Evolutionary conservation across 2,888 invertebrate species (phyloP), one percentile per base, ranked within the genome.

Genomic region (Metalampra italica): DNA sequence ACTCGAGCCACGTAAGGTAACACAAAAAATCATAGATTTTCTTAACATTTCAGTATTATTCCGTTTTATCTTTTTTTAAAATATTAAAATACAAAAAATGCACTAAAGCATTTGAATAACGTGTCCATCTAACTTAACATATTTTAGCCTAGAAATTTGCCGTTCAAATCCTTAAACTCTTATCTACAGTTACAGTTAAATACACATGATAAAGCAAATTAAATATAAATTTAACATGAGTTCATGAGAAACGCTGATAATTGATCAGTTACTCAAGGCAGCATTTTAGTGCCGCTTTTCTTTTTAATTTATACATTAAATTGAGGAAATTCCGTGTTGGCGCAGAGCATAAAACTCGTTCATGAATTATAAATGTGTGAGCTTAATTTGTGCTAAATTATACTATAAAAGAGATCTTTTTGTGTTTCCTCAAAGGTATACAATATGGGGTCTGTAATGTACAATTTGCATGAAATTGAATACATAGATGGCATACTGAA

Each of bases 381-480:
- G 68, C 71, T 75, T 79, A 81, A 80, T 78, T 80, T 80, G 66
- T 71, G 68, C 70, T 68, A 76, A 78, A 81, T 78, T 79, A 74
- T 77, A 78, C 71, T 76, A 70, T 70, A 60, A 70, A 74, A 68
- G 67, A 60, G 66, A 66, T 74, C 62, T 64, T 67, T 72, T 67
- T 62, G 59, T 56, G 53, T 59, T 58, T 55, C 47, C 62, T 57
- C 54, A 60, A 60, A 64, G 56, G 55, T 55, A 51, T 46, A 49
- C n/a, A n/a, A 47, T 49, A 49, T 45, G 13, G 46, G 41, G 54
- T 54, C 53, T 54, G 58, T 66, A 58, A 63, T 63, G 59, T 65
- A 68, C 62, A 54, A 77, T 79, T 80, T 73, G 68, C 75, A 79
- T 79, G 62, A 66, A 67, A 76, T 73, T 72, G 64, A 68, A 69